These are phyloP conservation scores for Heliconius hortense DNA, from an alignment of 2,888 invertebrate genomes.

Conservation along the genomic window DNA sequence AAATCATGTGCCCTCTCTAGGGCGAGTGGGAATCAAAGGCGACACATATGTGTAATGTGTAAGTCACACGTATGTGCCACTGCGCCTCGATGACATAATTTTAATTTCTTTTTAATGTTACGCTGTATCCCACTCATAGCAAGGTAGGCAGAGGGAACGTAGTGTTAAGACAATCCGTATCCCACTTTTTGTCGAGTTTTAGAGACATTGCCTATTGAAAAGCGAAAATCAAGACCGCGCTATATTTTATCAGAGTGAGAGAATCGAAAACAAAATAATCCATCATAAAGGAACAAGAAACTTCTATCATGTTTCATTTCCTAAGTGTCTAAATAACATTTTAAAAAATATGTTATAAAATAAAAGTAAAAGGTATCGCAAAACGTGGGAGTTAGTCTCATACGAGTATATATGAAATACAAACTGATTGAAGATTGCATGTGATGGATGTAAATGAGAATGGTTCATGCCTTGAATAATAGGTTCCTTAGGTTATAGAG, in stretches of 20 bases:
- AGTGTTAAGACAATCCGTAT: no score
- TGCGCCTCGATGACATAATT: not conserved
- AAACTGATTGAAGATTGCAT: constrained; percentile 58
- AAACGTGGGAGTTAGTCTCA: constrained; percentile 50
- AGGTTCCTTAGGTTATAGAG: constrained; percentile 17
- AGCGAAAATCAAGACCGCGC: no score
- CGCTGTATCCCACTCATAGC: no score
- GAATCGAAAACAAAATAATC: no score
- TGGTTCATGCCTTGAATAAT: constrained; percentile 51
- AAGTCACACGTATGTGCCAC: not conserved
- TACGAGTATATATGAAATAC: constrained; percentile 48
- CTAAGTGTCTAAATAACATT: not conserved
- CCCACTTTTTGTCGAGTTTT: no score
- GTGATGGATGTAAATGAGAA: constrained; percentile 60
- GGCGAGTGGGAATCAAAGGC: not conserved
- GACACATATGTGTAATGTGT: no score
- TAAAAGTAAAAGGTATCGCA: constrained; percentile 28
- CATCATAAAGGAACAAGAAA: no score
- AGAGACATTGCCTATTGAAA: no score
- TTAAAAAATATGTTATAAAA: constrained; percentile 7
- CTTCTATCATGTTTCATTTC: not conserved
- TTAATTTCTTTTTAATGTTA: no score
- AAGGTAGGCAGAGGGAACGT: no score
- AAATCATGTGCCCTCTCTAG: not conserved
- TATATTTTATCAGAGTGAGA: no score